A percentile compares a stretch with the other conserved stretches of the same genome.
Conservation (phyloP, 1,140 invertebrate genomes). For the Aphelenchoides avenae region DNA sequence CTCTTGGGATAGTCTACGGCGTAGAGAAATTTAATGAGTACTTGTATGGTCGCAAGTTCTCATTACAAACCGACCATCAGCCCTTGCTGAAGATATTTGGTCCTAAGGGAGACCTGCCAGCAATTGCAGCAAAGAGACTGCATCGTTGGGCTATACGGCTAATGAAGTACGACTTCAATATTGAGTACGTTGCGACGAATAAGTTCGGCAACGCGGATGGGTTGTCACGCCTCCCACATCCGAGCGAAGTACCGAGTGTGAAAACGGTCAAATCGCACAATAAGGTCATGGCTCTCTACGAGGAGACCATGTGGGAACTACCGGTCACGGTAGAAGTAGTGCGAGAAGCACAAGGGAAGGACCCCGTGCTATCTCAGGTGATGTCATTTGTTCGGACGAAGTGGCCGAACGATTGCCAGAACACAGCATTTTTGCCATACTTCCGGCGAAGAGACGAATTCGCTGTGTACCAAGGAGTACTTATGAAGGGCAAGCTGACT, state of each 20-base stretch:
- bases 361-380: no score
- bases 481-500: neutral
- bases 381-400: no score
- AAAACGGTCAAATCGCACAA: no score
- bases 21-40: slow-evolving; percentile 65
- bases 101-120: slow-evolving; percentile 53
- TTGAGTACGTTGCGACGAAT: slow-evolving; percentile 28
- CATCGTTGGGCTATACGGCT: slow-evolving; percentile 30
- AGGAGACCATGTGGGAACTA: no score
- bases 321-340: no score
- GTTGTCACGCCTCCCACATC: slow-evolving; percentile 15
- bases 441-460: no score
- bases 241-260: no score
- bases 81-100: slow-evolving; percentile 62
- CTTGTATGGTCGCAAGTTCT: slow-evolving; percentile 62
- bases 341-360: no score
- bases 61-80: slow-evolving; percentile 62
- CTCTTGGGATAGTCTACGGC: slow-evolving; percentile 62
- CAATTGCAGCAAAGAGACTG: slow-evolving; percentile 27
- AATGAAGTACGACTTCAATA: slow-evolving; percentile 37
- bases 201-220: slow-evolving; percentile 22
- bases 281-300: no score
- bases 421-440: no score
- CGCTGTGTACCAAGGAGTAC: neutral
- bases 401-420: no score